Evolutionary conservation across 2,888 invertebrate genomes (phyloP), one percentile per base, ranked within the genome.

Genomic region (Theodoxus fluviatilis): DNA sequence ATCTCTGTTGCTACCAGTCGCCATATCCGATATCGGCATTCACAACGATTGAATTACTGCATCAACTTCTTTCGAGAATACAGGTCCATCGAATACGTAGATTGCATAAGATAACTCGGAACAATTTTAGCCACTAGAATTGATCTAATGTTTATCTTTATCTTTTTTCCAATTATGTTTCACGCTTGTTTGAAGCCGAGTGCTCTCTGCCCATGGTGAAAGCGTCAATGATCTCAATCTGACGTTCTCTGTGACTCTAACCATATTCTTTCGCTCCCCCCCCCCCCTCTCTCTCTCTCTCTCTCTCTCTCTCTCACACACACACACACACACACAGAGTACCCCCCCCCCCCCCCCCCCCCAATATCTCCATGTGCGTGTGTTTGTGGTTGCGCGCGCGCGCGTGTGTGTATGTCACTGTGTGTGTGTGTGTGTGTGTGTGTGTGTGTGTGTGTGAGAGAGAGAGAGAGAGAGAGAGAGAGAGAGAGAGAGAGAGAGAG

Each of bases 121-220:
- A n/a, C n/a, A n/a, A n/a, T n/a, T n/a, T n/a, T n/a, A n/a, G n/a
- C n/a, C n/a, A n/a, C n/a, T n/a, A n/a, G n/a, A n/a, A n/a, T n/a
- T n/a, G n/a, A 22, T 33, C 12, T 31, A 25, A 33, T 49, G 49
- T n/a, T 33, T 6, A 31, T 15, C 35, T 33, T 66, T 66, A 49
- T 25, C 65, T 33, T 49, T 31, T 49, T 66, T 55, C 59, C 66
- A 61, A 67, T 61, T 59, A 70, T 66, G 55, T 59, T 47, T 59
- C 61, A 61, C 66, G 67, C 66, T 66, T 55, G 28, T 38, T 40
- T 28, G 65, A 25, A 18, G 28, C 38, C 22, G 59, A n/a, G n/a
- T n/a, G n/a, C n/a, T n/a, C n/a, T n/a, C n/a, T n/a, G n/a, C n/a
- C n/a, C n/a, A n/a, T n/a, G n/a, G n/a, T n/a, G n/a, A n/a, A n/a